A percentile compares a stretch with the other conserved stretches of the same genome.
Conservation (phyloP, 30 jellyfish, hydroid and myxozoan species). For the Pelagia noctiluca region DNA sequence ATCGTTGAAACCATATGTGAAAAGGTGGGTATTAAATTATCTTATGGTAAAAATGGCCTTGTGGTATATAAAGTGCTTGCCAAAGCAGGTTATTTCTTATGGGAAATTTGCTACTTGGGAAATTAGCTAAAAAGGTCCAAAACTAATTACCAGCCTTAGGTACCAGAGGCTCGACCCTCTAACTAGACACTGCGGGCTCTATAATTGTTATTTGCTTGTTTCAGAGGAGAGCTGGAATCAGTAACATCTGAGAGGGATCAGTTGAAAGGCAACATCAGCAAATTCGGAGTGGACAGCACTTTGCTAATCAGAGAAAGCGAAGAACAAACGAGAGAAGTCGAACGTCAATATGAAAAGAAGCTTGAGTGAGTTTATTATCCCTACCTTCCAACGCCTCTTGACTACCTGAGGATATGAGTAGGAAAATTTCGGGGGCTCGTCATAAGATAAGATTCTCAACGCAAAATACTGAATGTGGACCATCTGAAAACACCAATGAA, state of each 20-base stretch:
- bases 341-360: constrained; percentile 75
- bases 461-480: too few species aligned
- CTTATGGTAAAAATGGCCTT: too few species aligned
- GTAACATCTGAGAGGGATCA: constrained; percentile 72
- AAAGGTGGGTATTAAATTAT: too few species aligned
- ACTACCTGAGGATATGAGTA: background rate
- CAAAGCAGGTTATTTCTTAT: too few species aligned
- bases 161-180: too few species aligned
- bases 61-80: too few species aligned
- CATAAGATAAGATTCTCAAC: background rate
- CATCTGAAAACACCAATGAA: too few species aligned
- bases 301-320: constrained; percentile 86
- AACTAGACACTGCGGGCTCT: too few species aligned
- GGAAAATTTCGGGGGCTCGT: background rate
- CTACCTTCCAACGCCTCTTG: background rate
- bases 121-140: too few species aligned
- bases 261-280: constrained; percentile 72
- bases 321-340: constrained; percentile 83
- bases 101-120: too few species aligned
- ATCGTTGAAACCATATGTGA: too few species aligned
- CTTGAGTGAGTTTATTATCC: constrained; percentile 73
- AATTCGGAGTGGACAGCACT: constrained; percentile 78
- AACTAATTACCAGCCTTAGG: too few species aligned
- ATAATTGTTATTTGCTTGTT: background rate
- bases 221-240: constrained; percentile 84